phyloP scores from a whole-genome alignment of 2,797 vertebrate genomes.

The Hemitrygon akajei region DNA sequence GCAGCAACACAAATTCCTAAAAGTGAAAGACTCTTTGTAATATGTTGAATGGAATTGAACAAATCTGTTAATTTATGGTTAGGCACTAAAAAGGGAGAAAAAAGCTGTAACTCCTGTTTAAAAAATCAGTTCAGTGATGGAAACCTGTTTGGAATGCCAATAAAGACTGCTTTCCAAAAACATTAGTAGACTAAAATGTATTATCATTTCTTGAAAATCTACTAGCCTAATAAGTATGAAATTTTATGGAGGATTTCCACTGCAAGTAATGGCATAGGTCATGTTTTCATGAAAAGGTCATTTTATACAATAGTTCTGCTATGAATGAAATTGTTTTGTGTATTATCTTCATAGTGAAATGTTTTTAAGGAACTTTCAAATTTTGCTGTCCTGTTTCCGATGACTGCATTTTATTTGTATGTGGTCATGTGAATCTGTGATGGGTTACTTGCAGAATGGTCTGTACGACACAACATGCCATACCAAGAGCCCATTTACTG shows the following conservation, averaged over 20 bases:
- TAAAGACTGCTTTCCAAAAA: neutral
- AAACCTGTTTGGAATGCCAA: neutral
- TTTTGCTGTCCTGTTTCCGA: neutral
- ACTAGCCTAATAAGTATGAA: neutral
- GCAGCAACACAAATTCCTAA: neutral
- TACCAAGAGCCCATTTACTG: no score
- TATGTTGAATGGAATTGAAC: neutral
- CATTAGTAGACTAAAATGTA: neutral
- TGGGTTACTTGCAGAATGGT: no score
- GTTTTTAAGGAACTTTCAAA: neutral
- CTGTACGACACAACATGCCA: no score
- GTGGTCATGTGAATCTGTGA: neutral
- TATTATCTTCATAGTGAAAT: neutral
- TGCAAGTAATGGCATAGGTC: neutral
- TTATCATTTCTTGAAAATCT: neutral
- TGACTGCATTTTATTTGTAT: neutral
- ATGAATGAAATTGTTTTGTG: neutral
- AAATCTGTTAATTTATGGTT: neutral
- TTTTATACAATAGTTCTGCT: neutral
- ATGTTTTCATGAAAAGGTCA: neutral
- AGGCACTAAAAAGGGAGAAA: neutral
- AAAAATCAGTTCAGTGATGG: neutral
- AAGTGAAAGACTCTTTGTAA: neutral
- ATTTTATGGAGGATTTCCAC: neutral
- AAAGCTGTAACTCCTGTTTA: neutral